Evolutionary conservation across 2,888 invertebrate species (phyloP).

Genomic region (Corbicula japonica): DNA sequence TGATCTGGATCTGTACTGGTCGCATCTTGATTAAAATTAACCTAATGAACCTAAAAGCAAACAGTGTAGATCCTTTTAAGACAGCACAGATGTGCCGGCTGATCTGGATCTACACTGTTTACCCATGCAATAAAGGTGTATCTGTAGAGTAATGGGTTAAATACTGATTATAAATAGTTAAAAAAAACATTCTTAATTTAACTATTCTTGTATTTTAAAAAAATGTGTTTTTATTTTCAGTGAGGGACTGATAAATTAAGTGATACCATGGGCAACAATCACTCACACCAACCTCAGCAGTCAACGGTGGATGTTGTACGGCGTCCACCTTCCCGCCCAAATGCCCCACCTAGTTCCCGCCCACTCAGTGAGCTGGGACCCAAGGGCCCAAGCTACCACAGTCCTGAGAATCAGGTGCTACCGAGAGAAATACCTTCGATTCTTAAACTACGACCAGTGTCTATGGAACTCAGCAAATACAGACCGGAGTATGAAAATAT

Average conservation of each 20-base stretch:
- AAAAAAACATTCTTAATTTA: too few species aligned
- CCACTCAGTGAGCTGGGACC: slow-evolving; percentile 65
- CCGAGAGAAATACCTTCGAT: slow-evolving; percentile 67
- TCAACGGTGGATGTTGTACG: slow-evolving; percentile 60
- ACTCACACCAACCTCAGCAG: slow-evolving; percentile 53
- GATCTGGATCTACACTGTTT: too few species aligned
- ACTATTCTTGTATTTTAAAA: too few species aligned
- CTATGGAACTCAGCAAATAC: slow-evolving; percentile 76
- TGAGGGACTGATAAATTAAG: slow-evolving; percentile 17
- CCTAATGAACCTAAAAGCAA: too few species aligned
- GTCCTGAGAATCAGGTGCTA: slow-evolving; percentile 77
- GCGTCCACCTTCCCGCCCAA: slow-evolving; percentile 70
- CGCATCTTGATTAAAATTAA: too few species aligned
- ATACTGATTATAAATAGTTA: too few species aligned
- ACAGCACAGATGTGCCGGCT: too few species aligned
- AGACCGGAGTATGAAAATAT: slow-evolving; percentile 77
- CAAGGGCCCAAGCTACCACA: slow-evolving; percentile 74
- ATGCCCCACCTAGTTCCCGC: slow-evolving; percentile 66
- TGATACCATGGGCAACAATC: slow-evolving; percentile 60
- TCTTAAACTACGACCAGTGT: slow-evolving; percentile 75
- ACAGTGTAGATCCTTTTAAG: too few species aligned
- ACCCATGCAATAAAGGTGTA: too few species aligned
- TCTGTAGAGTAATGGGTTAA: too few species aligned
- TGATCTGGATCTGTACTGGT: too few species aligned
- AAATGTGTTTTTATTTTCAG: slow-evolving; percentile 28